phyloP scores from a whole-genome alignment of 2,113 vertebrate species.

The Haemorhous mexicanus region DNA sequence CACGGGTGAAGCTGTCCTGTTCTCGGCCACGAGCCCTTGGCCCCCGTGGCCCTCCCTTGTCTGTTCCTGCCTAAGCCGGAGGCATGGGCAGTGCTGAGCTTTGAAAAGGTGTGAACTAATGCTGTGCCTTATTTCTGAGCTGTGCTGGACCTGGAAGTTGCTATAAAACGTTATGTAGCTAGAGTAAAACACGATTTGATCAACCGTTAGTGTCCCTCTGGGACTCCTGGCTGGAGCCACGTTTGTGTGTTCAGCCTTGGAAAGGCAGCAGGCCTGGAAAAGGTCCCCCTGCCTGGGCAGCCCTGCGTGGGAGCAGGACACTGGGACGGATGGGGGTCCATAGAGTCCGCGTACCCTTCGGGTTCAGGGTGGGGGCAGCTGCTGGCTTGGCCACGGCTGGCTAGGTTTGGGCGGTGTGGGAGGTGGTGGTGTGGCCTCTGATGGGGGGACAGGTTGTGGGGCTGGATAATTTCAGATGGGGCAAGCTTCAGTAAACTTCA shows the following conservation, averaged over 20 bases:
- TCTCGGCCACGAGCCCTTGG: not conserved
- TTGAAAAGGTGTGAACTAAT: not conserved
- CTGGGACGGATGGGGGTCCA: rapidly evolving
- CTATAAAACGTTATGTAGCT: not conserved
- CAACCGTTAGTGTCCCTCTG: not conserved
- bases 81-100: not conserved
- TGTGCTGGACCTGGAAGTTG: not conserved
- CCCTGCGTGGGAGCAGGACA: rapidly evolving
- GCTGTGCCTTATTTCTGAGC: not conserved
- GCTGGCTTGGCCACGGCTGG: rapidly evolving
- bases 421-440: rapidly evolving
- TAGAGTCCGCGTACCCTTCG: too few relatives aligned
- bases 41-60: not conserved
- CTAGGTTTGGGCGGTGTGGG: rapidly evolving
- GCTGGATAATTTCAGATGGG: not conserved
- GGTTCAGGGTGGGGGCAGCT: not conserved
- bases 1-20: rapidly evolving
- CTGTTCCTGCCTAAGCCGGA: not conserved
- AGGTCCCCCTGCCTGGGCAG: not conserved
- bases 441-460: not conserved
- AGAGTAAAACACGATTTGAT: not conserved
- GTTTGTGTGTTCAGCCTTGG: not conserved
- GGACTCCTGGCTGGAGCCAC: not conserved
- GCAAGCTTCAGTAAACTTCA: not conserved
- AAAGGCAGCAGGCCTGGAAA: not conserved